These are phyloP conservation scores for Heliconius nattereri DNA, from an alignment of 1,140 invertebrate species.

Conservation along the genomic window DNA sequence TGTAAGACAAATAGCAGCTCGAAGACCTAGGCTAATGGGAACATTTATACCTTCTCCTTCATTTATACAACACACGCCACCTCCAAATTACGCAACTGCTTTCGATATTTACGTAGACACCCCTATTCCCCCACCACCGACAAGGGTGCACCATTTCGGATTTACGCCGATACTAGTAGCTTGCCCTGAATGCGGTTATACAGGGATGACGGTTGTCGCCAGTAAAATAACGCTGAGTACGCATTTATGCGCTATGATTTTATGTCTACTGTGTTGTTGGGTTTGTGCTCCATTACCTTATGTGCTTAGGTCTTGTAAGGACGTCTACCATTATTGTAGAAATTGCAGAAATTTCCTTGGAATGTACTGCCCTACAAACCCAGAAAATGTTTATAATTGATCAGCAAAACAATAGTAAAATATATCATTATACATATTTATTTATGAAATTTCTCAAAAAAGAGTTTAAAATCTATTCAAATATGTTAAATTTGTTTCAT, in stretches of 20 bases:
- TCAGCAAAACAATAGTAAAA: neutral
- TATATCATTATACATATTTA: neutral
- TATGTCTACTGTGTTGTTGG: conserved; percentile 74
- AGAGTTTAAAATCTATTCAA: too few relatives aligned
- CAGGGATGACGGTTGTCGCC: conserved; percentile 59
- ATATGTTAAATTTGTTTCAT: too few relatives aligned
- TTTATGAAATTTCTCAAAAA: too few relatives aligned
- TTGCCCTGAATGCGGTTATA: conserved; percentile 70
- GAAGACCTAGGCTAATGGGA: conserved; percentile 67
- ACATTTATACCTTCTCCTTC: conserved; percentile 74
- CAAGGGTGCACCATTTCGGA: conserved; percentile 60
- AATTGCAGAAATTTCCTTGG: conserved; percentile 69
- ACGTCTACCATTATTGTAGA: conserved; percentile 74
- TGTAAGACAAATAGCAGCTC: conserved; percentile 63
- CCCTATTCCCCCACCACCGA: conserved; percentile 50
- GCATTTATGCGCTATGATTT: conserved; percentile 63
- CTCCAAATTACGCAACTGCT: conserved; percentile 69
- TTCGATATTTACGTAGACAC: conserved; percentile 73
- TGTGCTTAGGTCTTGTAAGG: conserved; percentile 69
- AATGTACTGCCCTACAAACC: conserved; percentile 70
- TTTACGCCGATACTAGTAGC: conserved; percentile 62
- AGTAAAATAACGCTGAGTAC: conserved; percentile 70
- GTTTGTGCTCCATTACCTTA: conserved; percentile 71
- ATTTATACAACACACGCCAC: conserved; percentile 68
- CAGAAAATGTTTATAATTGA: conserved; percentile 41